A percentile compares a stretch with the other conserved stretches of the same genome.
These are phyloP conservation scores for Gallinago paraguaiae DNA, from an alignment of 2,113 vertebrate species.

Conservation along the genomic window DNA sequence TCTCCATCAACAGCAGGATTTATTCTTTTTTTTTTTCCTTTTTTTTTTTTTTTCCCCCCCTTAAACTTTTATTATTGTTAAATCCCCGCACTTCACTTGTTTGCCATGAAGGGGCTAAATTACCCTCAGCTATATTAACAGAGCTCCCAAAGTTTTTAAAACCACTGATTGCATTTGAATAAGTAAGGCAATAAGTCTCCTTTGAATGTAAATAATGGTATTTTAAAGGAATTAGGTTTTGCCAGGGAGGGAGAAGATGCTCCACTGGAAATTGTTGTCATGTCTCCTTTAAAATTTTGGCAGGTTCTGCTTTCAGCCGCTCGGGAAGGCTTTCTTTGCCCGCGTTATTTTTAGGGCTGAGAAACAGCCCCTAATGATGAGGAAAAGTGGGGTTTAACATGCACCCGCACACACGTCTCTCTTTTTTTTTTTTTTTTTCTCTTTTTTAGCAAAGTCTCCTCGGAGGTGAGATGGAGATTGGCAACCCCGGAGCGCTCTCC, in stretches of 20 bases:
- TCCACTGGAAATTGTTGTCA: not conserved
- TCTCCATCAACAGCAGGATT: not conserved
- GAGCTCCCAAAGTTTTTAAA: not conserved
- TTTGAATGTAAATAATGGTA: not conserved
- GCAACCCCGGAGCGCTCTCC: slow-evolving; percentile 89
- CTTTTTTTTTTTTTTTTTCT: slow-evolving; percentile 14
- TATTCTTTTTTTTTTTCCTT: not conserved
- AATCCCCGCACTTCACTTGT: not conserved
- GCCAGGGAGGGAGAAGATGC: not conserved
- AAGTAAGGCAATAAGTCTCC: not conserved
- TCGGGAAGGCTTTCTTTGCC: not conserved
- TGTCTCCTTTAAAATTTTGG: not conserved
- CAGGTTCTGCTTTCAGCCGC: not conserved
- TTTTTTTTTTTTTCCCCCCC: not conserved
- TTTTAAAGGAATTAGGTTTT: not conserved
- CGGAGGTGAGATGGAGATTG: slow-evolving; percentile 91
- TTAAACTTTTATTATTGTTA: not conserved
- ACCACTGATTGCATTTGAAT: not conserved
- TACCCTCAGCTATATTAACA: not conserved
- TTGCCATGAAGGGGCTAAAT: not conserved
- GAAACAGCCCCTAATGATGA: not conserved
- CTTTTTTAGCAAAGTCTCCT: slow-evolving; percentile 85
- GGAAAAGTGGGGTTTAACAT: slow-evolving; percentile 3
- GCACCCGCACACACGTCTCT: not conserved
- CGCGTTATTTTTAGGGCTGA: slow-evolving; percentile 37